phyloP scores from a whole-genome alignment of 2,797 vertebrate genomes.

The Eulemur rubriventer region DNA sequence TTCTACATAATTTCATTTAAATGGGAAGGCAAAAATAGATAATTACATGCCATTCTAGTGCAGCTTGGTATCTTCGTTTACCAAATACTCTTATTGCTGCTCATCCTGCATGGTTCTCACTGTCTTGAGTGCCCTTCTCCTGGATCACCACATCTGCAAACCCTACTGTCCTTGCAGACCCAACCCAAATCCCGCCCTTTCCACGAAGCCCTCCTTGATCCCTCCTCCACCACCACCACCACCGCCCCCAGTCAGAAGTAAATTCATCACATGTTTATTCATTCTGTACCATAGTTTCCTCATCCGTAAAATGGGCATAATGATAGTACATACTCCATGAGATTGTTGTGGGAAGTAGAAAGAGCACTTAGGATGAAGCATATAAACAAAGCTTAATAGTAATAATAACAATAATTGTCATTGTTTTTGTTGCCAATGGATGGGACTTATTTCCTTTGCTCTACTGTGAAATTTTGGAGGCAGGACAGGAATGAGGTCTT shows the following conservation, averaged over 20 bases:
- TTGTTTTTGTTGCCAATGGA: not conserved
- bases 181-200: not conserved
- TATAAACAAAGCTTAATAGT: not conserved
- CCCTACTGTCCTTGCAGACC: not conserved
- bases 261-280: not conserved
- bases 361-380: not conserved
- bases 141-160: not conserved
- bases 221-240: too few species aligned
- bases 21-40: not conserved
- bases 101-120: not conserved
- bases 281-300: not conserved
- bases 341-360: not conserved
- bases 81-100: not conserved
- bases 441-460: not conserved
- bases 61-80: not conserved
- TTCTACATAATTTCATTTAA: not conserved
- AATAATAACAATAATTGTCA: not conserved
- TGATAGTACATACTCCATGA: not conserved
- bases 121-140: not conserved
- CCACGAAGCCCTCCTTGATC: not conserved
- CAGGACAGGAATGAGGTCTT: not conserved
- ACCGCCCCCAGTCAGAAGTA: not conserved
- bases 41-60: not conserved
- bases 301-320: not conserved
- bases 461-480: not conserved